Evolutionary conservation across 2,113 vertebrate genomes (phyloP).

Genomic region (Callorhinus ursinus): DNA sequence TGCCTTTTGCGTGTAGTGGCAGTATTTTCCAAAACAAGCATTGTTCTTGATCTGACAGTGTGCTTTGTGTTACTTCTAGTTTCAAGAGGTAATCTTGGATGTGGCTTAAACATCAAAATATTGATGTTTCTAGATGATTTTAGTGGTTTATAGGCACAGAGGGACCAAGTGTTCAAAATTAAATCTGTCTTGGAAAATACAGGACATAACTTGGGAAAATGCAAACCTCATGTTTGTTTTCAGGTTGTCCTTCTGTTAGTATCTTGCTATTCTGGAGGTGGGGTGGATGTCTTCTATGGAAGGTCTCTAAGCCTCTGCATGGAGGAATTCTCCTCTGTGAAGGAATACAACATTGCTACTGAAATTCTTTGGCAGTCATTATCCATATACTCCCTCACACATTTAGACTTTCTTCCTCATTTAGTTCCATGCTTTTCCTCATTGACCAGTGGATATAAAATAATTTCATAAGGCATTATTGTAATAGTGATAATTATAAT

Average conservation of each 20-base stretch:
- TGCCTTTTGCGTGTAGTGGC: background rate
- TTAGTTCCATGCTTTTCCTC: background rate
- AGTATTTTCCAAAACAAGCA: background rate
- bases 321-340: background rate
- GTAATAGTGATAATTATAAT: background rate
- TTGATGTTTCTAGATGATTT: background rate
- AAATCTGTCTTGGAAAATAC: background rate
- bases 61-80: background rate
- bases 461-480: slow-evolving; percentile 21
- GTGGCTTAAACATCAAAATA: background rate
- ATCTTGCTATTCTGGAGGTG: background rate
- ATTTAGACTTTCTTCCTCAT: background rate
- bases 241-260: background rate
- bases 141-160: background rate
- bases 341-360: background rate
- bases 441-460: background rate
- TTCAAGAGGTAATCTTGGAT: background rate
- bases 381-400: rapidly evolving
- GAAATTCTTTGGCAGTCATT: background rate
- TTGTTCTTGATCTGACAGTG: background rate
- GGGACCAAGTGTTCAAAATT: background rate
- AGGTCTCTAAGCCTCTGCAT: background rate
- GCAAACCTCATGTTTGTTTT: background rate
- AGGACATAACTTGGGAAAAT: background rate
- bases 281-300: background rate